Evolutionary conservation across 1,140 invertebrate genomes (phyloP), one percentile per base, ranked within the genome.

Genomic region (Daktulosphaira vitifoliae): DNA sequence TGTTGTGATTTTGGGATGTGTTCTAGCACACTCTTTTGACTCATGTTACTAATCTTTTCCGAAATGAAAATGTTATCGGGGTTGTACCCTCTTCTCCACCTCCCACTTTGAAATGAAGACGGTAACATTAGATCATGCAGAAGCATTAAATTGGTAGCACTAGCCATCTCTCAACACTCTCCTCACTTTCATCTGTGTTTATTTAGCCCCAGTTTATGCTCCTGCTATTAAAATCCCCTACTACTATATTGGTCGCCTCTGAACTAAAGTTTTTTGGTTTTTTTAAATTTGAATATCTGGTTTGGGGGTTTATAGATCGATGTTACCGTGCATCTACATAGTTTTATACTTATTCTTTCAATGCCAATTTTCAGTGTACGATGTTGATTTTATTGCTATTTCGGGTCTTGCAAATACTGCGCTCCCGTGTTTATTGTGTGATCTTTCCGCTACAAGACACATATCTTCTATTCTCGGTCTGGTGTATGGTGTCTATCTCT

Each of bases 41-140:
- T 15, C 15, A 39, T 59, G 20, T 16, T 59, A n/a, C n/a, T n/a
- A n/a, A n/a, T n/a, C n/a, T n/a, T n/a, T 8, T 54, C 52, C 9
- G 15, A 54, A 9, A 54, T 25, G 18, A 54, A 54, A 33, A 54
- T 54, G 51, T n/a, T n/a, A n/a, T n/a, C n/a, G n/a, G n/a, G n/a
- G n/a, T n/a, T n/a, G n/a, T n/a, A 37, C 15, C 33, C 18, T 62
- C 26, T 8, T 39, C 20, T 62, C 56, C 37, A 46, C 37, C 56
- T 48, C 20, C 56, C 37, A 39, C 59, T 49, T n/a, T 65, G 37
- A 65, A 65, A 65, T 22, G 59, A 65, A 26, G 13, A 33, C 11
- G 59, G 39, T 46, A 64, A 23, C 38, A 18, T 64, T 4, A 39
- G 59, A 13, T 65, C 42, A 46, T 65, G 59, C 18, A 49, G 22